These are phyloP conservation scores for Macaca fascicularis DNA, from an alignment of 2,113 vertebrate species.

Conservation along the genomic window T2T-MFA8v1.1 NC_088378.1:95121501-95122000, in stretches of 20 bases:
- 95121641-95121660: background rate
- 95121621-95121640: background rate
- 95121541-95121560: background rate
- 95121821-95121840: background rate
- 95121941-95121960: background rate
- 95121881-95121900: background rate
- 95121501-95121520: background rate
- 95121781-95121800: background rate
- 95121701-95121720: background rate
- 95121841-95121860: background rate
- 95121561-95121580: background rate
- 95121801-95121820: background rate
- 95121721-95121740: background rate
- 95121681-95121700: background rate
- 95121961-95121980: background rate
- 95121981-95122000: background rate
- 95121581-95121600: too few relatives aligned
- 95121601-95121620: too few relatives aligned
- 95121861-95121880: background rate
- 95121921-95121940: slow-evolving; percentile 8
- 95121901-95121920: background rate
- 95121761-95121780: slow-evolving; percentile 40
- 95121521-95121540: background rate
- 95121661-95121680: background rate
- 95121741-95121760: background rate